Evolutionary conservation across 2,888 invertebrate species (phyloP).

Genomic region (Trichopria drosophilae): DNA sequence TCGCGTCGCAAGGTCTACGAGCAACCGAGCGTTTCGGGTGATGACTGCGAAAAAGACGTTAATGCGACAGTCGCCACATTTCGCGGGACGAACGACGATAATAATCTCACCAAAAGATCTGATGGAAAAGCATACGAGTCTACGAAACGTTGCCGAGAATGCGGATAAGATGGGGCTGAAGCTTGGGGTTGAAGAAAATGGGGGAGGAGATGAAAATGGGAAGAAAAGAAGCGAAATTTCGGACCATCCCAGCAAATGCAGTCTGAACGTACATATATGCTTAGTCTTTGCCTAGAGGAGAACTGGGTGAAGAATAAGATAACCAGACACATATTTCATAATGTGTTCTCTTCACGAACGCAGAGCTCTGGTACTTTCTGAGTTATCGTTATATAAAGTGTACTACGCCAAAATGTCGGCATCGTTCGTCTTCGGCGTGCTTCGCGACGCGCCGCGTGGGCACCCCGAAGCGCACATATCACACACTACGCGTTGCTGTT

Average conservation of each 20-base stretch:
- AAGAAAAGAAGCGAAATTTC: conserved; percentile 23
- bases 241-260: neutral
- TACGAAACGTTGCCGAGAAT: neutral
- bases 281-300: conserved; percentile 33
- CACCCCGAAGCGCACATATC: conserved; percentile 32
- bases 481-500: conserved; percentile 35
- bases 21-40: conserved; percentile 41
- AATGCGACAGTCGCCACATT: conserved; percentile 55
- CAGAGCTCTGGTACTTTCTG: conserved; percentile 46
- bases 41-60: conserved; percentile 36
- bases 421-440: conserved; percentile 47
- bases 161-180: conserved; percentile 16
- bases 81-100: conserved; percentile 45
- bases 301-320: conserved; percentile 57
- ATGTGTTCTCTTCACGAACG: conserved; percentile 27
- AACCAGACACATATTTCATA: conserved; percentile 56
- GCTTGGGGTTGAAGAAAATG: conserved; percentile 19
- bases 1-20: conserved; percentile 34
- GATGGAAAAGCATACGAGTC: conserved; percentile 12
- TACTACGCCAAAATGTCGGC: conserved; percentile 51
- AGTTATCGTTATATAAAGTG: conserved; percentile 55
- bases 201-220: conserved; percentile 31
- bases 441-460: conserved; percentile 1
- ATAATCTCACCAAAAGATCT: conserved; percentile 38
- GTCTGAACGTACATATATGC: neutral